Base-by-base conservation (phyloP, 2,888 invertebrate genomes). In the Tinea semifulvella region DNA sequence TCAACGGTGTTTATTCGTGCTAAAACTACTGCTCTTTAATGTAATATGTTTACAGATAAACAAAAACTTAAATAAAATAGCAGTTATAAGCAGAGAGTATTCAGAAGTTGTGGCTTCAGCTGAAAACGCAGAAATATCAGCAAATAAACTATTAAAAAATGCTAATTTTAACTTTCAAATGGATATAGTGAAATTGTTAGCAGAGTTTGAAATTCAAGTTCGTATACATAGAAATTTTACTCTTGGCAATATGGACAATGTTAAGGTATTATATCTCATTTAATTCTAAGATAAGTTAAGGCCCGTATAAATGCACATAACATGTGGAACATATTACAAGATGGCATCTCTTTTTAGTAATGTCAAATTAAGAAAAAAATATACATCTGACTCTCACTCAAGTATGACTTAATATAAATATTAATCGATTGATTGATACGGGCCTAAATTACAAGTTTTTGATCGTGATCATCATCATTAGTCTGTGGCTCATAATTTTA, bases 191-290 rank as follows among this genome's bases (percentile, higher is more conserved):
- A 61, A 70, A n/a, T 47, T 66, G 42, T 62, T 65, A 7, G 53
- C 68, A 0, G 58, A 57, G 22, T 64, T 61, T 46, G 52, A 72
- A 18, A 25, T 70, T 26, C 58, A 68, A 48, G 62, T 68, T 65
- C 50, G 53, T 4, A 58, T 54, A n/a, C 70, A 71, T 17, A 60
- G 57, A 45, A 65, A 69, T 25, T 57, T 60, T 18, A 64, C 50
- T 47, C 67, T 69, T 31, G 54, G 49, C 38, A 52, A 47, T 11
- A 49, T 47, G 7, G 51, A 55, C 1, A 61, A 66, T 50, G 42
- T 48, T 3, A 60, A 63, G 58, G 66, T 65, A 49, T 14, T n/a
- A n/a, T n/a, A n/a, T n/a, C n/a, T n/a, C n/a, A n/a, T n/a, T n/a
- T n/a, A n/a, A n/a, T n/a, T n/a, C n/a, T n/a, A n/a, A n/a, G n/a